Evolutionary conservation across 2,888 invertebrate species (phyloP), one percentile per base, ranked within the genome.

Genomic region (Chironomus riparius): DNA sequence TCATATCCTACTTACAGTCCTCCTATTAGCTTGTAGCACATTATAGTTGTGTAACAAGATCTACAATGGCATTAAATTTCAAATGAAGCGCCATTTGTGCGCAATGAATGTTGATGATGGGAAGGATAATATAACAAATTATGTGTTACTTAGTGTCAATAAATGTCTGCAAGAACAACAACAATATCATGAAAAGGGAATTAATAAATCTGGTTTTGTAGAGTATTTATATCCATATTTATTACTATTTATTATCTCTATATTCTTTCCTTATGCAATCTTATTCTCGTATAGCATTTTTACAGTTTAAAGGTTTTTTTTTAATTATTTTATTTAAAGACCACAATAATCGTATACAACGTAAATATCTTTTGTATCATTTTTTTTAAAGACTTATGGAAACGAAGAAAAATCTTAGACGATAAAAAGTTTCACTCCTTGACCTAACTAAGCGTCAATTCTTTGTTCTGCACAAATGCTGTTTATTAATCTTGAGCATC

Each of bases 401-500:
- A 38, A 38, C 10, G 15, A 56, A 56, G 18, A 10, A 18, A 50
- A 56, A 56, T 56, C 15, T 18, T 65, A 65, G 12, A 22, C 13
- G 22, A 65, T 18, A 65, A 65, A 12, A 15, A 38, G 28, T 72
- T 72, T 68, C 68, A 74, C 74, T 65, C 74, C 62, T 65, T 74
- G 65, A 38, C 47, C 74, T 74, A 74, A 48, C 74, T 74, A 74
- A 74, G 48, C 24, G 65, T 21, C 56, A 38, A 38, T 10, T 38
- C 38, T 38, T 65, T 65, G 21, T 21, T 22, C 13, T 65, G 24
- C 74, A 56, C 15, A 24, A 13, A 65, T 65, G 13, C 5, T 4
- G 10, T 65, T 13, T 47, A 74, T 76, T 76, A 76, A 69, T 76
- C 76, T 69, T 76, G 76, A 24, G 76, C 68, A 50, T 76, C 76